phyloP scores from a whole-genome alignment of 2,797 vertebrate genomes.

The Argentina silus region DNA sequence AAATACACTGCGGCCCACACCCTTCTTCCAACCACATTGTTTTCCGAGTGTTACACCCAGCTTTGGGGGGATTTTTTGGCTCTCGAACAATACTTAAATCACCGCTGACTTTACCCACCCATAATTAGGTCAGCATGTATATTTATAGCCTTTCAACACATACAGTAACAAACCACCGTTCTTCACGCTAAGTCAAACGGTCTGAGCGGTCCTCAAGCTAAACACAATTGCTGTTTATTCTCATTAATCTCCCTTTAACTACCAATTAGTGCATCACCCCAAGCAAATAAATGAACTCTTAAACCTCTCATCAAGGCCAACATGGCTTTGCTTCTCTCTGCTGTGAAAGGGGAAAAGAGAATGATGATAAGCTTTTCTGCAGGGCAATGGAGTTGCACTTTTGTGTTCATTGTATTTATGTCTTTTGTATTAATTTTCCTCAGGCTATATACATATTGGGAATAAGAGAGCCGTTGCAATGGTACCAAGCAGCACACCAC shows the following conservation, averaged over 20 bases:
- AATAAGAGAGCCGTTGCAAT: conserved; percentile 9
- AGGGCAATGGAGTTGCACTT: background rate
- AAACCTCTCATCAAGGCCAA: background rate
- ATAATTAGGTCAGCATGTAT: conserved; percentile 71
- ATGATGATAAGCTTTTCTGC: background rate
- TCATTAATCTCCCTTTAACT: conserved; percentile 36
- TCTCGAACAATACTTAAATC: conserved; percentile 62
- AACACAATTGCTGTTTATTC: conserved; percentile 53
- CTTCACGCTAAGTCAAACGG: conserved; percentile 40
- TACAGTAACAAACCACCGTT: conserved; percentile 43
- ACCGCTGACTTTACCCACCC: conserved; percentile 66
- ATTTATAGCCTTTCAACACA: conserved; percentile 66
- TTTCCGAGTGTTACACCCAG: conserved; percentile 55
- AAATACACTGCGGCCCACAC: background rate
- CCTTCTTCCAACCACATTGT: conserved; percentile 43
- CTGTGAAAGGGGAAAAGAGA: conserved; percentile 12
- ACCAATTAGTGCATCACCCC: conserved; percentile 24
- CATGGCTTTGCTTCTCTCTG: conserved; percentile 5
- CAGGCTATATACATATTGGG: background rate
- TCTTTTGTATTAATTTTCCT: background rate
- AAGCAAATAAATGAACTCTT: conserved; percentile 19
- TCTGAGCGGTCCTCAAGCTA: conserved; percentile 34
- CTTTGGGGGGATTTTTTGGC: conserved; percentile 42
- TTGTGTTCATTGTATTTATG: background rate
- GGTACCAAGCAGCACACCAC: conserved; percentile 35